phyloP scores from a whole-genome alignment of 2,888 invertebrate species.

The Aleiodes testaceus region DNA sequence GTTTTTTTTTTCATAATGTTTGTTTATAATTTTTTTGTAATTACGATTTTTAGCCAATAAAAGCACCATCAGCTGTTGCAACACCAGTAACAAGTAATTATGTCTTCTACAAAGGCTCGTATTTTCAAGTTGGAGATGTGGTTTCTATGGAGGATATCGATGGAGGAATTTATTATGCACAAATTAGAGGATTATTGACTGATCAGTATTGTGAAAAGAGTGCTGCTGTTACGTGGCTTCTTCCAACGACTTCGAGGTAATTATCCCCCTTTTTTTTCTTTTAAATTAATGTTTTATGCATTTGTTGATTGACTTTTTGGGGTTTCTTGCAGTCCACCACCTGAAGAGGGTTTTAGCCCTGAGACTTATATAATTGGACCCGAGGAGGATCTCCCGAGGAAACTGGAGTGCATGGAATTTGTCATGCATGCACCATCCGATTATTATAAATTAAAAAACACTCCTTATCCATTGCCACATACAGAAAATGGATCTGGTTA shows the following conservation, averaged over 20 bases:
- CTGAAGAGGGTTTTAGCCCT: constrained; percentile 87
- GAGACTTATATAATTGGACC: constrained; percentile 93
- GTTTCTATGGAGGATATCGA: constrained; percentile 87
- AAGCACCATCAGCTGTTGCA: constrained; percentile 86
- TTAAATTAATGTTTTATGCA: not conserved
- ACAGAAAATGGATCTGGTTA: constrained; percentile 66
- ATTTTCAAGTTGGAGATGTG: constrained; percentile 93
- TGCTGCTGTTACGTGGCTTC: constrained; percentile 92
- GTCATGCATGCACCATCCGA: constrained; percentile 95
- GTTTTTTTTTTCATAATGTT: not conserved
- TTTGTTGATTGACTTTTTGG: not conserved
- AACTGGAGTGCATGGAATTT: constrained; percentile 90
- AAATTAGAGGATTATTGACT: constrained; percentile 89
- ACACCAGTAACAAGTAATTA: constrained; percentile 87
- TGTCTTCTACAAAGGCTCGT: constrained; percentile 85
- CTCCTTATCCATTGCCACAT: constrained; percentile 81
- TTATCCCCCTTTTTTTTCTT: not conserved
- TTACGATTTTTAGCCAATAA: constrained; percentile 77
- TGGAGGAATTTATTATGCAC: constrained; percentile 89
- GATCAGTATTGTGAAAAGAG: constrained; percentile 96
- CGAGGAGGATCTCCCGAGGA: constrained; percentile 91
- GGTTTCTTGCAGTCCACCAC: constrained; percentile 77
- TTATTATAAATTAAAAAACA: constrained; percentile 85
- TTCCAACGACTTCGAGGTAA: constrained; percentile 84
- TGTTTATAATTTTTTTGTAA: no score